Evolutionary conservation across 2,797 vertebrate species (phyloP), one percentile per base, ranked within the genome.

Genomic region (Argyrosomus regius): DNA sequence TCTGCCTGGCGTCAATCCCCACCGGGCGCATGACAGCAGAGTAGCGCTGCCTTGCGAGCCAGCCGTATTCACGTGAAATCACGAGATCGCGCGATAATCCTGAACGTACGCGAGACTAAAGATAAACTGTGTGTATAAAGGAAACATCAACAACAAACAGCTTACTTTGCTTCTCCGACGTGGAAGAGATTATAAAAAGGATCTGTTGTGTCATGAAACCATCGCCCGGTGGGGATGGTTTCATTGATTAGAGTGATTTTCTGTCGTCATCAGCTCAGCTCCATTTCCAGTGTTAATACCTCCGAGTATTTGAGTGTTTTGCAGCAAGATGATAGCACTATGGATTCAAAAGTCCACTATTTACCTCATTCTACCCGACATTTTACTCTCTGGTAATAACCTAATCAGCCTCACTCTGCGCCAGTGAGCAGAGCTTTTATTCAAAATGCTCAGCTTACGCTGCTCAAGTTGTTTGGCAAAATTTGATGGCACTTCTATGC

Each of bases 401-500:
- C 49, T 18, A 39, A 48, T 61, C 61, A 57, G 35, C 50, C 0
- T 18, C 12, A 70, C 56, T 65, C 48, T n/a, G 52, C 49, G 53
- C 35, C 54, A 72, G 45, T 26, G 20, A 58, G 35, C 52, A 56
- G 28, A 56, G 53, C 63, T 69, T 66, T 67, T 54, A 53, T 77
- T 78, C 24, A 59, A 60, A 78, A 70, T 59, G 35, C 61, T 72
- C 22, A 12, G 13, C 35, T 77, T 57, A 62, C 39, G 22, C 31
- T 24, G 39, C 63, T 63, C 24, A 39, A 74, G 62, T 59, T 68
- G 73, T 75, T 80, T 24, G 52, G 6, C 28, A 52, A 49, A 61
- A 87, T 83, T 18, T 48, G 61, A 83, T 24, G n/a, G 9, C 22
- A 58, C 39, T 70, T 77, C 69, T 66, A 56, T 80, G 45, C 6